Evolutionary conservation across 2,797 vertebrate species (phyloP).

Genomic region (Chelon auratus): DNA sequence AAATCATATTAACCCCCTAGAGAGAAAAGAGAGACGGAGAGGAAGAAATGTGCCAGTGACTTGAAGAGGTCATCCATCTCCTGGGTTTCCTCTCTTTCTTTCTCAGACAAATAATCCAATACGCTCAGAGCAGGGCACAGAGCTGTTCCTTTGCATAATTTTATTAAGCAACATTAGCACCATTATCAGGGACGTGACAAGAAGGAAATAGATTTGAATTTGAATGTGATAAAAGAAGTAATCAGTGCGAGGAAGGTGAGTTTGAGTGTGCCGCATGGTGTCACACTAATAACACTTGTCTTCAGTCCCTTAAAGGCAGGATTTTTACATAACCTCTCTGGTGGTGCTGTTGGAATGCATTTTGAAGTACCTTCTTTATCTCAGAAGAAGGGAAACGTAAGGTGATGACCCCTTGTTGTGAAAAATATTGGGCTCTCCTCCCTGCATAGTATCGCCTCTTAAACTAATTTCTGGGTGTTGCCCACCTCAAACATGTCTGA

Average conservation of each 20-base stretch:
- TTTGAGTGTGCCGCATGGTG: neutral
- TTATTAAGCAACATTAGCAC: slow-evolving; percentile 60
- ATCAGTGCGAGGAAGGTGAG: slow-evolving; percentile 34
- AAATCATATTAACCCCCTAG: slow-evolving; percentile 56
- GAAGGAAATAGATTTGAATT: slow-evolving; percentile 56
- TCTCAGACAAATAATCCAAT: slow-evolving; percentile 54
- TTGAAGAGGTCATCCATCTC: slow-evolving; percentile 56
- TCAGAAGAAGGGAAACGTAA: neutral
- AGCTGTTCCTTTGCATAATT: slow-evolving; percentile 63
- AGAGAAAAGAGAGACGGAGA: slow-evolving; percentile 27
- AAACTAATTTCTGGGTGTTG: no score
- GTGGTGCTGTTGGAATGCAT: slow-evolving; percentile 16
- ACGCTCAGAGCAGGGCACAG: slow-evolving; percentile 46
- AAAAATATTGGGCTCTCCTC: neutral
- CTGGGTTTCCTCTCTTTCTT: slow-evolving; percentile 35
- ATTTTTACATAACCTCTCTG: neutral
- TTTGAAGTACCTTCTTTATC: slow-evolving; percentile 21
- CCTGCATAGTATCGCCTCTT: no score
- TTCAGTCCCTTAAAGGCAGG: slow-evolving; percentile 14
- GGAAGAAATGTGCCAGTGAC: slow-evolving; percentile 24
- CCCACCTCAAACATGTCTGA: no score
- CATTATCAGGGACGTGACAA: slow-evolving; percentile 40
- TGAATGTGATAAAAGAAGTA: slow-evolving; percentile 39
- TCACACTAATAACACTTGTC: slow-evolving; percentile 28
- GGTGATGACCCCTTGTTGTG: neutral